phyloP scores from a whole-genome alignment of 2,797 vertebrate species.

The Mionectes olivaceus region DNA sequence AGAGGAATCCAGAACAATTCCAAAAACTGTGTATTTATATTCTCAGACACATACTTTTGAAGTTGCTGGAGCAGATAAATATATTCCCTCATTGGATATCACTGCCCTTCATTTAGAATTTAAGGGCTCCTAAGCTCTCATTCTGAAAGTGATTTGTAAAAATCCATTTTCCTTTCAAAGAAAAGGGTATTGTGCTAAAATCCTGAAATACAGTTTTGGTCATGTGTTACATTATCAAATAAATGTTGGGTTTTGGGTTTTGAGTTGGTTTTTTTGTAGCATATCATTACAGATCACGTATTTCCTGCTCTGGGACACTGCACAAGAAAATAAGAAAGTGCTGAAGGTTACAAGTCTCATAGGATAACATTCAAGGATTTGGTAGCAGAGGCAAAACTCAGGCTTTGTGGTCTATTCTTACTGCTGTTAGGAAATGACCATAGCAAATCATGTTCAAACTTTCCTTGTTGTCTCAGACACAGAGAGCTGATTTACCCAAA shows the following conservation, averaged over 20 bases:
- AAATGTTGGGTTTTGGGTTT: background rate
- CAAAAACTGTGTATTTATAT: background rate
- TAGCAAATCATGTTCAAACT: background rate
- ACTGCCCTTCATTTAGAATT: background rate
- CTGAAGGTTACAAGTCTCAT: background rate
- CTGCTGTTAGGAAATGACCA: background rate
- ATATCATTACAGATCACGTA: background rate
- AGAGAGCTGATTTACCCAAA: background rate
- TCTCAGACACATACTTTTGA: background rate
- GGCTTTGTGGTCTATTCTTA: background rate
- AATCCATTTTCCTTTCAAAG: background rate
- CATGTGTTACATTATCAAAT: background rate
- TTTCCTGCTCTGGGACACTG: background rate
- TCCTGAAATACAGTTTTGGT: background rate
- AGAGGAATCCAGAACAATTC: background rate
- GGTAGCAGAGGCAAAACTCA: background rate
- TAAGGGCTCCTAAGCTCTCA: background rate
- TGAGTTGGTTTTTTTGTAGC: background rate
- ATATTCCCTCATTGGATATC: background rate
- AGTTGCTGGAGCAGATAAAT: background rate
- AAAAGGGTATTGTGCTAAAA: background rate
- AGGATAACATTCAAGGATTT: background rate
- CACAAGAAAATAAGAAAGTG: background rate
- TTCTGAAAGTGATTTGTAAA: background rate
- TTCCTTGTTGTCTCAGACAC: background rate